Percentiles rank a stretch among this genome's conserved stretches.
phyloP scores from a whole-genome alignment of 2,797 vertebrate genomes.

The Leucoraja ocellata region DNA sequence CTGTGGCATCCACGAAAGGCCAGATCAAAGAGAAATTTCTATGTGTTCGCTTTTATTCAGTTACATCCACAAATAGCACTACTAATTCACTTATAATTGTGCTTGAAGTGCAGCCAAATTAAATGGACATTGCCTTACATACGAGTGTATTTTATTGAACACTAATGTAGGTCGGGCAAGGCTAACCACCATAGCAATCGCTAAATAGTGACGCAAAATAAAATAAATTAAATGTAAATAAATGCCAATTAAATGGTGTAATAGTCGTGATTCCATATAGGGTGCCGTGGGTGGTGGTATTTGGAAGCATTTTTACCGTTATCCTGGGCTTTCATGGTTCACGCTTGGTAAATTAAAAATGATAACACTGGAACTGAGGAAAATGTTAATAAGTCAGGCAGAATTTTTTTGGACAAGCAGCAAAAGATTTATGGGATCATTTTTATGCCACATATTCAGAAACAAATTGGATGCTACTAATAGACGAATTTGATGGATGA shows the following conservation, averaged over 20 bases:
- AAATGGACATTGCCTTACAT: too few species aligned
- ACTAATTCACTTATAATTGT: too few species aligned
- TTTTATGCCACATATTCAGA: not conserved
- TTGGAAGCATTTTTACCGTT: not conserved
- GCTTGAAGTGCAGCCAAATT: not conserved
- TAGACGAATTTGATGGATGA: not conserved
- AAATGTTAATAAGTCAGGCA: not conserved
- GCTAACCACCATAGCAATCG: not conserved
- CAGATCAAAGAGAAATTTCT: not conserved
- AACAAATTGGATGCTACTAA: not conserved
- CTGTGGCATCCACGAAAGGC: not conserved
- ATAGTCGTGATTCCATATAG: not conserved
- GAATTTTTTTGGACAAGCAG: not conserved
- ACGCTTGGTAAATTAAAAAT: not conserved
- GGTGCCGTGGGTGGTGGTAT: not conserved
- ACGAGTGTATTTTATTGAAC: not conserved
- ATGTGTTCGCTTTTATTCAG: not conserved
- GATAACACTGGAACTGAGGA: not conserved
- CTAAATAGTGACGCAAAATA: not conserved
- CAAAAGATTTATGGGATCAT: not conserved
- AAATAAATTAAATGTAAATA: not conserved
- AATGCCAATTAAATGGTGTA: not conserved
- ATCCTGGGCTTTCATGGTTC: not conserved
- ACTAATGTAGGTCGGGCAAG: not conserved
- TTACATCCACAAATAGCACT: not conserved